Conservation (phyloP, 2,113 vertebrate species). For the Heteronetta atricapilla region DNA sequence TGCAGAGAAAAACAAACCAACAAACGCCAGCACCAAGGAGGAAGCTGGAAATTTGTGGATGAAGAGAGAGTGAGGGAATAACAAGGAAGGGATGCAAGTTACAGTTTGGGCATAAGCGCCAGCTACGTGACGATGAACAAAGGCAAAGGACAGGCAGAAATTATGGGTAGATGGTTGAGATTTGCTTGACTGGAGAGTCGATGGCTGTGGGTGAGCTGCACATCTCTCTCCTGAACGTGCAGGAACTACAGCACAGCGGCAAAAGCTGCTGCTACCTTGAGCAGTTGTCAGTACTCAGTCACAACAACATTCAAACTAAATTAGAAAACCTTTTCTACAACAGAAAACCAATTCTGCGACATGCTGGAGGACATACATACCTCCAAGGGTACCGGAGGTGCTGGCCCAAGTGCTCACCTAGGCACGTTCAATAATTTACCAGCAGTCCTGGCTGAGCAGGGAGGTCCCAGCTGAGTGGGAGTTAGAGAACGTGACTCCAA, state of each 20-base stretch:
- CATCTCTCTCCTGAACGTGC: fast-evolving
- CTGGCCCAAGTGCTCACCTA: no score
- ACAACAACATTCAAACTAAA: background rate
- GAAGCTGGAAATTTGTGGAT: background rate
- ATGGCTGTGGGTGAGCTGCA: background rate
- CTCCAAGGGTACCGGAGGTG: no score
- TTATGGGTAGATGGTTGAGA: background rate
- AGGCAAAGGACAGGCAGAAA: background rate
- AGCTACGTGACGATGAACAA: background rate
- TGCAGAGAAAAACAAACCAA: background rate
- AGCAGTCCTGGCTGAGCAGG: no score
- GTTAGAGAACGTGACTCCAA: no score
- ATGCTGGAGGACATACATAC: background rate
- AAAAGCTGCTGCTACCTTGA: background rate
- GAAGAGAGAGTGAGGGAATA: background rate
- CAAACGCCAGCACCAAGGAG: background rate
- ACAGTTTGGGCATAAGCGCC: background rate
- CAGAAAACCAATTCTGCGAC: background rate
- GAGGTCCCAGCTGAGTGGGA: no score
- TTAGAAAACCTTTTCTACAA: background rate
- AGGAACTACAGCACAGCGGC: background rate
- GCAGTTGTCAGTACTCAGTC: background rate
- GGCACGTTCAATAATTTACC: no score
- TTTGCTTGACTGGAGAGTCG: background rate
- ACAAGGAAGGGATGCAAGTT: background rate